Evolutionary conservation across 1,140 invertebrate genomes (phyloP).

Genomic region (Drosophila nasuta): DNA sequence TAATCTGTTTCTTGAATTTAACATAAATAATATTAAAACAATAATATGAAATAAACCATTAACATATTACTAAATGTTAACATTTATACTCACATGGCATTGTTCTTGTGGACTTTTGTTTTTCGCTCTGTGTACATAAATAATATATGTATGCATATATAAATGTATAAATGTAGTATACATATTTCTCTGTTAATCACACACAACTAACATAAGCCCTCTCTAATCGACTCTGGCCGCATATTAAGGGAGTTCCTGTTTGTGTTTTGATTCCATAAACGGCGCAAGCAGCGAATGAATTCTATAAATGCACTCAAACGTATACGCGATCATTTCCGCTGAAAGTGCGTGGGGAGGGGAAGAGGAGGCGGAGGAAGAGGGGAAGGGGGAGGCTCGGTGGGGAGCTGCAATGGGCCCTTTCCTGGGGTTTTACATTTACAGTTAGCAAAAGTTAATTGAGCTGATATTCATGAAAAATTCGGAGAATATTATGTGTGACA

Average conservation of each 20-base stretch:
- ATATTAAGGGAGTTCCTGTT: conserved; percentile 24
- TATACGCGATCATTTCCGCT: conserved; percentile 70
- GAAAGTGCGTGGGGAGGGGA: neutral
- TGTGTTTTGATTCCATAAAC: conserved; percentile 20
- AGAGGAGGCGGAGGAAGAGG: neutral
- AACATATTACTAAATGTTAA: too few species aligned
- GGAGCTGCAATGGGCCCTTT: conserved; percentile 9
- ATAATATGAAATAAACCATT: too few species aligned
- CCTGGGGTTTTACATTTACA: conserved; percentile 45
- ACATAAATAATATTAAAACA: too few species aligned
- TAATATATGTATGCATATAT: neutral
- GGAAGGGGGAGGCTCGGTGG: neutral
- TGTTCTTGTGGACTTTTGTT: too few species aligned
- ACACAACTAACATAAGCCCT: conserved; percentile 1
- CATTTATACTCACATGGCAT: too few species aligned
- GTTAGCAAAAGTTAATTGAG: conserved; percentile 75
- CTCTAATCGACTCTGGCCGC: neutral
- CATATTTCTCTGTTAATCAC: neutral
- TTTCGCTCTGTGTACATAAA: too few species aligned
- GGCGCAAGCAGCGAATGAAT: neutral
- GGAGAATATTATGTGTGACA: conserved; percentile 59
- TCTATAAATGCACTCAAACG: neutral
- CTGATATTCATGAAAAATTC: conserved; percentile 70
- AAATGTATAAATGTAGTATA: neutral
- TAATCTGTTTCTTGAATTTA: too few species aligned